Base-by-base conservation (phyloP, 2,797 vertebrate species). In the Enteromius argenteus region DNA sequence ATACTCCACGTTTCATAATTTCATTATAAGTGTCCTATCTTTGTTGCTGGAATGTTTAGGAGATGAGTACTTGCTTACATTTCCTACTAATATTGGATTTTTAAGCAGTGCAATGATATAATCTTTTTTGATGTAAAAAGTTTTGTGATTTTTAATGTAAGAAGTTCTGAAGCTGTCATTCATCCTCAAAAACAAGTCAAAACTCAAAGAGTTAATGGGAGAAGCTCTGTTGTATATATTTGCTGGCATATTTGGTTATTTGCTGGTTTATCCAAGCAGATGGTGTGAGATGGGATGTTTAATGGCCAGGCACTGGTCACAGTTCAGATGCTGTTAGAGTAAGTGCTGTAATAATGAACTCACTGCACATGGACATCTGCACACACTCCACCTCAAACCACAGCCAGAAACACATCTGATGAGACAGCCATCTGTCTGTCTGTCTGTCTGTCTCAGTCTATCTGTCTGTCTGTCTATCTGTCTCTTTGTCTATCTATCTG, bases 331-430 rank as follows among this genome's bases (percentile, higher is more conserved):
- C 88, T 92, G 90, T 90, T 85, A 90, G 90, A 91, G 83, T 89
- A 68, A 86, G 89, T 81, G 69, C 53, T 89, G 84, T 93, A 93
- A 93, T 93, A 92, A 90, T 86, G 86, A 87, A 83, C 86, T 79
- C 87, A 67, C 87, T 86, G 82, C 86, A 83, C 86, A 80, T 78
- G 88, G 85, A 87, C 86, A 84, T 86, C 85, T 86, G 85, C 71
- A 68, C 58, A 46, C 71, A 67, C 81, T 75, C 86, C 69, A 85
- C 60, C 83, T 83, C 72, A 68, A 74, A 79, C 74, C 82, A 78
- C 60, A 39, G 84, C 72, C 86, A 83, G 84, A 76, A 84, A 82
- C 74, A 69, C 87, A 79, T 73, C 69, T 64, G 75, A 81, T 35
- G 51, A 58, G 66, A 49, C 78, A 78, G 81, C 30, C 44, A 60